These are phyloP conservation scores for Steromphala cineraria DNA, from an alignment of 2,888 invertebrate genomes.

Conservation along the genomic window DNA sequence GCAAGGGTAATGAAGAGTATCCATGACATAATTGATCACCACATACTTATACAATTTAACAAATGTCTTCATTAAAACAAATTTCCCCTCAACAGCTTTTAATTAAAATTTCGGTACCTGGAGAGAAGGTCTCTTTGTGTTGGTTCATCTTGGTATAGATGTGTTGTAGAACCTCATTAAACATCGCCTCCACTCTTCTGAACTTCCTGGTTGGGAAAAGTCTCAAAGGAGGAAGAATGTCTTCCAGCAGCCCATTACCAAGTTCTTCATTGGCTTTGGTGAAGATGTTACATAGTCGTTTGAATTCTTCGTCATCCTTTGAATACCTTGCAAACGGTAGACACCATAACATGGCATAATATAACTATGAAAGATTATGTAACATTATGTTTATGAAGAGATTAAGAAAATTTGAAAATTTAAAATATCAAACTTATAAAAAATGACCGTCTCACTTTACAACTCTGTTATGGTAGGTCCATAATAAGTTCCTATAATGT, in stretches of 20 bases:
- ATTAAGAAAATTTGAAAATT: no score
- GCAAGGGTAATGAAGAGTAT: no score
- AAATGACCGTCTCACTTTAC: no score
- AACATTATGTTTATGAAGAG: no score
- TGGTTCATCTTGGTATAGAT: background rate
- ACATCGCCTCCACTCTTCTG: background rate
- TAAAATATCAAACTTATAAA: no score
- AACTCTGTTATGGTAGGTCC: no score
- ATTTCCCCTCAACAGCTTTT: no score
- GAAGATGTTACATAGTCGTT: background rate
- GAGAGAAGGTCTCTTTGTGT: background rate
- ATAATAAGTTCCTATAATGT: conserved; percentile 43
- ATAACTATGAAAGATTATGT: no score
- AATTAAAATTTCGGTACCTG: background rate
- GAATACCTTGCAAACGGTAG: background rate
- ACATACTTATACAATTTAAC: no score
- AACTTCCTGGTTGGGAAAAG: conserved; percentile 11
- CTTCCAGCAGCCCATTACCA: conserved; percentile 20
- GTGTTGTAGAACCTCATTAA: background rate
- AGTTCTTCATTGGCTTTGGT: background rate
- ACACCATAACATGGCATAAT: no score
- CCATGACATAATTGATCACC: no score
- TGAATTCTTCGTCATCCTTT: conserved; percentile 1
- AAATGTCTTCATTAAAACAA: no score
- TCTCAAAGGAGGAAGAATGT: background rate